Conservation (phyloP, 2,797 vertebrate species). For the Peromyscus nudipes region DNA sequence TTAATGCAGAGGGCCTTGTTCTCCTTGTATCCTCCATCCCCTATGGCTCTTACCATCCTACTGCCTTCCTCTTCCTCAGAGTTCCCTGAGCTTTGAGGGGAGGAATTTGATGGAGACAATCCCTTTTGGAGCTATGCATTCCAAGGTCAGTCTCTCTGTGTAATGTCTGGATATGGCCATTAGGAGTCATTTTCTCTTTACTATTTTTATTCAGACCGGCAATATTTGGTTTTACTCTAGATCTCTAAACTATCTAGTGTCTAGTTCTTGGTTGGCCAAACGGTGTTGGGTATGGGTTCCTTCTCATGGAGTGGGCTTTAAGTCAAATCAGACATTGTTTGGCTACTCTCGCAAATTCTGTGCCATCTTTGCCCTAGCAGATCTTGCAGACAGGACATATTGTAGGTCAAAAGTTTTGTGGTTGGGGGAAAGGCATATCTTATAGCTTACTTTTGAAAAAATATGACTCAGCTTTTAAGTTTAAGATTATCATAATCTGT, state of each 20-base stretch:
- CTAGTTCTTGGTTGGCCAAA: accelerated
- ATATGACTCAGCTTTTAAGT: slow-evolving; percentile 80
- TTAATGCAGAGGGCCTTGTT: background rate
- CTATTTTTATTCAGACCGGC: background rate
- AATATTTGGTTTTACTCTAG: no score
- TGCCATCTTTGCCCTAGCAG: background rate
- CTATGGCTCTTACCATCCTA: background rate
- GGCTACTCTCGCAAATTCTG: background rate
- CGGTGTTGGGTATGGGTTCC: background rate
- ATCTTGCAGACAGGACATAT: background rate
- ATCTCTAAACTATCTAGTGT: background rate
- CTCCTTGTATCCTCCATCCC: background rate
- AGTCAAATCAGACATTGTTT: background rate
- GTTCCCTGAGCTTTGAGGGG: background rate
- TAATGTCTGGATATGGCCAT: background rate
- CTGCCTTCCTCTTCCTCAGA: background rate
- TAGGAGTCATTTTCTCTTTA: background rate
- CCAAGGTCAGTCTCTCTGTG: background rate
- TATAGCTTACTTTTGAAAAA: slow-evolving; percentile 82
- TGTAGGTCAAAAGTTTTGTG: background rate
- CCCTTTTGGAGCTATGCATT: background rate
- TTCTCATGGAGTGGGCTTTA: no score
- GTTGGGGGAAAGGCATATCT: slow-evolving; percentile 56
- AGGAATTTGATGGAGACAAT: background rate
- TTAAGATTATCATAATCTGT: slow-evolving; percentile 75